These are phyloP conservation scores for Agrotis ipsilon DNA, from an alignment of 2,888 invertebrate species.

Conservation along the genomic window DNA sequence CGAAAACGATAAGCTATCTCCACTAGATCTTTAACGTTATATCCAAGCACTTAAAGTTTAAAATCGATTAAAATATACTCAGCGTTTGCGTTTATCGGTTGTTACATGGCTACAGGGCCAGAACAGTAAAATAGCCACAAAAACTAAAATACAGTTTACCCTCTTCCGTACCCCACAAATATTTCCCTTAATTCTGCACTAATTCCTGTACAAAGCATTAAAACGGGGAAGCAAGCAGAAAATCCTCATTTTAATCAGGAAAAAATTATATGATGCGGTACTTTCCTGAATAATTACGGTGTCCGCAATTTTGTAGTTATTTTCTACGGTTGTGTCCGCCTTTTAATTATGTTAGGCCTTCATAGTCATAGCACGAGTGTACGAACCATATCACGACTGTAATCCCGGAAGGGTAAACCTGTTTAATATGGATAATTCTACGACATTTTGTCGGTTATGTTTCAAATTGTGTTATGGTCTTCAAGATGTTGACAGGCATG, in stretches of 20 bases:
- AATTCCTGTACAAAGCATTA: constrained; percentile 35
- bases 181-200: constrained; percentile 34
- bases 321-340: constrained; percentile 35
- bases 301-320: constrained; percentile 62
- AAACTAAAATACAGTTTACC: background rate
- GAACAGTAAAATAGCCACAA: background rate
- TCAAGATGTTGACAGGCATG: background rate
- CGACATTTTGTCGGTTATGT: background rate
- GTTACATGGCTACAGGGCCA: no score
- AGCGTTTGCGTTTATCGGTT: no score
- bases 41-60: no score
- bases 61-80: no score
- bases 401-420: background rate
- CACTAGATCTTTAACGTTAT: no score
- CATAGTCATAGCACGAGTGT: constrained; percentile 52
- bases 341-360: constrained; percentile 52
- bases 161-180: constrained; percentile 21
- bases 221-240: constrained; percentile 17
- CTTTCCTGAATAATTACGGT: constrained; percentile 66
- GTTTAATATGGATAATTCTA: background rate
- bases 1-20: no score
- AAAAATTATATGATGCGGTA: constrained; percentile 54
- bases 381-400: background rate
- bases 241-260: constrained; percentile 53
- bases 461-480: background rate